Evolutionary conservation across 2,113 vertebrate species (phyloP).

Genomic region (Irena cyanogastra): DNA sequence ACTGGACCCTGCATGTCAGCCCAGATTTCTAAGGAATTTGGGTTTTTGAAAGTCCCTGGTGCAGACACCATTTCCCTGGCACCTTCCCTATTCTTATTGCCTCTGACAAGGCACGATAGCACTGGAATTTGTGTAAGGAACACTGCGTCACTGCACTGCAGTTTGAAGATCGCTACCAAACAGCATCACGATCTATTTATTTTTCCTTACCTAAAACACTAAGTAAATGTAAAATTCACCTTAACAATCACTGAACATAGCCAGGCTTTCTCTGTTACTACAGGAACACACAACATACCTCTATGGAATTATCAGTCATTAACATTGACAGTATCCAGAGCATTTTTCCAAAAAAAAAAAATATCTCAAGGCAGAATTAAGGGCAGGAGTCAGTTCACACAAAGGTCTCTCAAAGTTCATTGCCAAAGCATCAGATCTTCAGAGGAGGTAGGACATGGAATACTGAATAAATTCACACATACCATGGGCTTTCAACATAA

Average conservation of each 20-base stretch:
- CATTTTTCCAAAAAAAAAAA: background rate
- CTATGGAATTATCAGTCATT: background rate
- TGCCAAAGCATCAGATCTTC: background rate
- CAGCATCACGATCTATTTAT: background rate
- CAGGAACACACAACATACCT: background rate
- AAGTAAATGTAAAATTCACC: background rate
- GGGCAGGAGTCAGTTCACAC: background rate
- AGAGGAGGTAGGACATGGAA: background rate
- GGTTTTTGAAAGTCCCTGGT: background rate
- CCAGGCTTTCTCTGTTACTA: background rate
- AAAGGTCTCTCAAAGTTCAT: background rate
- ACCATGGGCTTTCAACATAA: background rate
- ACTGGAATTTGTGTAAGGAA: conserved; percentile 13
- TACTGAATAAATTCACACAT: background rate
- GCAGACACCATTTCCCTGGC: conserved; percentile 1
- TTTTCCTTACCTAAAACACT: background rate
- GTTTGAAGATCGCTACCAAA: background rate
- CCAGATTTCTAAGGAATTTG: background rate
- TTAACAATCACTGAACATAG: background rate
- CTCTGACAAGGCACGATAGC: conserved; percentile 12
- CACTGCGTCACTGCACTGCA: background rate
- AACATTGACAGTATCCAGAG: background rate
- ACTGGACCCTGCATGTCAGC: background rate
- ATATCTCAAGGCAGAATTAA: background rate
- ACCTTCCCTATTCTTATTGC: background rate